Conservation (phyloP, 2,888 invertebrate genomes). For the Melinaea marsaeus region DNA sequence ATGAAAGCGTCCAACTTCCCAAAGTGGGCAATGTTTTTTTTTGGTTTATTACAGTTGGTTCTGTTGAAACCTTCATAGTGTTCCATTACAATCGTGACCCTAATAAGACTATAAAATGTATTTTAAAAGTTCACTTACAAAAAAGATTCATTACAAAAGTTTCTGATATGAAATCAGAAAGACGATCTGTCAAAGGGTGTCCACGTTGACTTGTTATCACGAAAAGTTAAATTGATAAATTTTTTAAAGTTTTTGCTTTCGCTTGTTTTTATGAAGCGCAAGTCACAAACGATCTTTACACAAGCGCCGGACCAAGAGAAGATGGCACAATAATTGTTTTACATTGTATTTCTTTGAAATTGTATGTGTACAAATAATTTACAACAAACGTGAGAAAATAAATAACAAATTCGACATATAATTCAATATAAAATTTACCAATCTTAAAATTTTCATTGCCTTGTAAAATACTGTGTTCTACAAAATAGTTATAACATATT, state of each 20-base stretch:
- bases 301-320: background rate
- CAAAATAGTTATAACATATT: too few species aligned
- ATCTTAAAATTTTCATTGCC: too few species aligned
- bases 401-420: too few species aligned
- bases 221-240: constrained; percentile 49
- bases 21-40: too few species aligned
- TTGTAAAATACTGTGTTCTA: too few species aligned
- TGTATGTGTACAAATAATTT: too few species aligned
- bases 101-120: background rate
- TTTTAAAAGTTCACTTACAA: constrained; percentile 20
- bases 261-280: constrained; percentile 26
- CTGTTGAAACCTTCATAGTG: too few species aligned
- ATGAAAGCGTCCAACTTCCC: background rate
- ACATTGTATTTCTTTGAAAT: too few species aligned
- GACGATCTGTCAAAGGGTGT: constrained; percentile 48
- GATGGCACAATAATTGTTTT: background rate
- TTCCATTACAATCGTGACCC: too few species aligned
- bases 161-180: constrained; percentile 38
- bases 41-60: too few species aligned
- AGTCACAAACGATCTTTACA: constrained; percentile 10
- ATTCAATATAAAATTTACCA: too few species aligned
- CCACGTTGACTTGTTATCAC: constrained; percentile 36
- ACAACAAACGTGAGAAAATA: too few species aligned
- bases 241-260: constrained; percentile 39
- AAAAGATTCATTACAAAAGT: constrained; percentile 37